Conservation (phyloP, 2,888 invertebrate species). For the Ophion costatus region DNA sequence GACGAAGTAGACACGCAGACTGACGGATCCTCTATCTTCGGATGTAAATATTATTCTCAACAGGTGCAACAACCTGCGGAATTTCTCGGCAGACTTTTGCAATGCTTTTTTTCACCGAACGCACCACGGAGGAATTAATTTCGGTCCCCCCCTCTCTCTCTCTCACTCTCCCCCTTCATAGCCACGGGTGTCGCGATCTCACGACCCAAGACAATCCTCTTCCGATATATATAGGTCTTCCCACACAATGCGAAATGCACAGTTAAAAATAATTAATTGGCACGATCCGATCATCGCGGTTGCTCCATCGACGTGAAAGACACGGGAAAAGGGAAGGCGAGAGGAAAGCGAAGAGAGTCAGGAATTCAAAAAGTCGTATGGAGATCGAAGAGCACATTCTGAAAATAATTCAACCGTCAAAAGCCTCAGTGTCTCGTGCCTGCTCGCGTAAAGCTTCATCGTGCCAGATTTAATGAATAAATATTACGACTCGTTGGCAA, state of each 20-base stretch:
- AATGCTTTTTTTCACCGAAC: conserved; percentile 3
- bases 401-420: conserved; percentile 39
- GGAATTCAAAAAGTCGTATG: neutral
- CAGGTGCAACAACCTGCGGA: conserved; percentile 61
- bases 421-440: neutral
- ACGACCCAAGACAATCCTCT: neutral
- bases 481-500: conserved; percentile 54
- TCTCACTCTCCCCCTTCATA: neutral
- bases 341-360: neutral
- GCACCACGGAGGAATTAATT: conserved; percentile 12
- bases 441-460: conserved; percentile 12
- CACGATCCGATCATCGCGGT: conserved; percentile 6
- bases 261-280: conserved; percentile 55
- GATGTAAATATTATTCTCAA: conserved; percentile 60
- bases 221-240: neutral
- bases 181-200: neutral
- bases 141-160: neutral
- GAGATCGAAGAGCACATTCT: conserved; percentile 13
- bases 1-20: conserved; percentile 49
- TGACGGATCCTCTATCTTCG: conserved; percentile 48
- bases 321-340: neutral
- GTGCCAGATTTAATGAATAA: conserved; percentile 50
- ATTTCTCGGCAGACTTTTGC: conserved; percentile 23
- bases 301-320: neutral
- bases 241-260: neutral